phyloP scores from a whole-genome alignment of 2,888 invertebrate genomes.

The Hydroisotoma schaefferi region DNA sequence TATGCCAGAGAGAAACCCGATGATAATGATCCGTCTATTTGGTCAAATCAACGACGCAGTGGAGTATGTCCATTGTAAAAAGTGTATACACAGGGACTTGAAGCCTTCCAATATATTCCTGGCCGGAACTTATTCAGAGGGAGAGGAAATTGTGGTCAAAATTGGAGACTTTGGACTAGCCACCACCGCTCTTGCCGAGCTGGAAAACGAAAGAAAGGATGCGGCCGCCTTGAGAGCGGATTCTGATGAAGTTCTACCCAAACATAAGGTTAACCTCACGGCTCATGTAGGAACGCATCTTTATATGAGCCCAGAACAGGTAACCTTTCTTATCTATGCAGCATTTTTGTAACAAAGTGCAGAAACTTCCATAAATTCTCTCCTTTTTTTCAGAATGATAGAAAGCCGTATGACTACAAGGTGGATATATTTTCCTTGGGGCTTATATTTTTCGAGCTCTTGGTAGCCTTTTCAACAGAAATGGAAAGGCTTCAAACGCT shows the following conservation, averaged over 20 bases:
- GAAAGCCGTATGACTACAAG: constrained; percentile 76
- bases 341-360: constrained; percentile 1
- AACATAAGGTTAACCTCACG: constrained; percentile 50
- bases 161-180: constrained; percentile 99
- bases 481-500: constrained; percentile 77
- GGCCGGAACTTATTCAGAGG: constrained; percentile 31
- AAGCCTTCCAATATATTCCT: constrained; percentile 62
- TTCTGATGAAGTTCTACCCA: constrained; percentile 49
- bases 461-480: constrained; percentile 84
- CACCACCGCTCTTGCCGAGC: constrained; percentile 70
- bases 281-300: constrained; percentile 78
- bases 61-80: constrained; percentile 88
- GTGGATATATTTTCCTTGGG: constrained; percentile 95
- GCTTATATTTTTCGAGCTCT: constrained; percentile 86
- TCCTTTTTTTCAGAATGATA: constrained; percentile 56
- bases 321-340: too few species aligned
- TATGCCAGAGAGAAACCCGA: constrained; percentile 55
- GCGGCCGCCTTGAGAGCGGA: too few species aligned
- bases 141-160: constrained; percentile 57
- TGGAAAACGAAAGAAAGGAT: constrained; percentile 15
- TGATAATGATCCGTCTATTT: constrained; percentile 66
- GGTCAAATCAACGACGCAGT: constrained; percentile 91
- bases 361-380: constrained; percentile 47
- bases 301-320: constrained; percentile 98
- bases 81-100: constrained; percentile 91